These are phyloP conservation scores for Sminthopsis crassicaudata DNA, from an alignment of 2,113 vertebrate species.

Conservation along the genomic window DNA sequence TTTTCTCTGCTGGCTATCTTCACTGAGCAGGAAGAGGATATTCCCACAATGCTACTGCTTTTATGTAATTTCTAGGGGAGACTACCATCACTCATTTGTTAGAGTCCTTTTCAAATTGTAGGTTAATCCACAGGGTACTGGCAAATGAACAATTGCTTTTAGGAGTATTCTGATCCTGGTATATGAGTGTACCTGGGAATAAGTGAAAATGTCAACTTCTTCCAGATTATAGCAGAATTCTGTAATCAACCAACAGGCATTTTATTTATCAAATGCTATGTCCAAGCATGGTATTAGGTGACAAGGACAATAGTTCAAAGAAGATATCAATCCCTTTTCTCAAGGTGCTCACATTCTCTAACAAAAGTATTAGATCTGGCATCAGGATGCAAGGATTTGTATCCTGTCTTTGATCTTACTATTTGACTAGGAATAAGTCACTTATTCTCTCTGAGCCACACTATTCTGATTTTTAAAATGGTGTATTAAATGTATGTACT, in stretches of 20 bases:
- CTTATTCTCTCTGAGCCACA: neutral
- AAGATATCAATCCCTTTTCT: neutral
- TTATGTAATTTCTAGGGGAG: neutral
- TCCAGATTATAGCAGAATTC: neutral
- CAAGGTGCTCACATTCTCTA: neutral
- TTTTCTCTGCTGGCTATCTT: neutral
- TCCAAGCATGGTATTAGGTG: neutral
- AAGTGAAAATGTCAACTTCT: neutral
- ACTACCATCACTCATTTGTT: neutral
- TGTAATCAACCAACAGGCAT: neutral
- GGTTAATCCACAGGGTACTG: neutral
- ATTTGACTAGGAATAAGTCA: neutral
- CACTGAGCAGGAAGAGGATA: neutral
- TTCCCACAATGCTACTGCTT: neutral
- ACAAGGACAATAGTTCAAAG: neutral
- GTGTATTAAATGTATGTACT: neutral
- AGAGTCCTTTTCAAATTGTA: neutral
- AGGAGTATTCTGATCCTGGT: neutral
- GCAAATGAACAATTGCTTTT: constrained; percentile 17
- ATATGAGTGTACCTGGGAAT: neutral
- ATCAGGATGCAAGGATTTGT: neutral
- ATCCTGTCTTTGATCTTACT: neutral
- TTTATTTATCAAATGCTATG: neutral
- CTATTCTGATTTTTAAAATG: neutral
- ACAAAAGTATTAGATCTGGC: neutral